Base-by-base conservation (phyloP, 2,888 invertebrate genomes). In the Fissipunctia ypsillon region DNA sequence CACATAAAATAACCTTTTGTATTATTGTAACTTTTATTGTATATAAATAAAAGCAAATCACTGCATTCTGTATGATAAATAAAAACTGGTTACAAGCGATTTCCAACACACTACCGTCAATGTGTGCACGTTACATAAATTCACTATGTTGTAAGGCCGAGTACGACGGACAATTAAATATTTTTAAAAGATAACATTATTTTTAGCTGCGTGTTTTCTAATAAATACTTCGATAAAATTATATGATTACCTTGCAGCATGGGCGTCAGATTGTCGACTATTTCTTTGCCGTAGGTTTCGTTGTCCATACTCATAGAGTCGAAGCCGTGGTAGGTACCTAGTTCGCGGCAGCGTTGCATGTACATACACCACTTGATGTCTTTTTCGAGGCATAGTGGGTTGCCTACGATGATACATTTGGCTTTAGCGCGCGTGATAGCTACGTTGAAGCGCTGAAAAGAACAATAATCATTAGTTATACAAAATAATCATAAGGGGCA, bases 341-440 rank as follows among this genome's bases (percentile, higher is more conserved):
- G 60, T 0, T 89, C 85, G 64, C 90, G 88, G 80, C 96, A 95
- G 35, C 85, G 86, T 6, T 93, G 74, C 35, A 96, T 96, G 64
- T 91, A 94, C 35, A 80, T 77, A 16, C 84, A 84, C 96, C 96
- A 96, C 76, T 93, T 92, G 9, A 88, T 75, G 52, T 92, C 90
- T 67, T 91, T 91, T 45, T 90, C 87, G 43, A 96, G 88, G 22
- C 96, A 95, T 0, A 91, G 82, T 54, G 90, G 97, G 95, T 95
- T 97, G 90, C 92, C 97, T 92, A 94, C 85, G 38, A 93, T 94
- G 43, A 98, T 97, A n/a, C 97, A 91, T 78, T 98, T 96, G n/a
- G 97, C 96, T 91, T 97, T 97, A 0, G 98, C 98, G 72, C 98
- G 94, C 0, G 98, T 98, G 12, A 98, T 87, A 0, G 98, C 97